These are phyloP conservation scores for Lathronympha strigana DNA, from an alignment of 2,888 invertebrate genomes.

Conservation along the genomic window DNA sequence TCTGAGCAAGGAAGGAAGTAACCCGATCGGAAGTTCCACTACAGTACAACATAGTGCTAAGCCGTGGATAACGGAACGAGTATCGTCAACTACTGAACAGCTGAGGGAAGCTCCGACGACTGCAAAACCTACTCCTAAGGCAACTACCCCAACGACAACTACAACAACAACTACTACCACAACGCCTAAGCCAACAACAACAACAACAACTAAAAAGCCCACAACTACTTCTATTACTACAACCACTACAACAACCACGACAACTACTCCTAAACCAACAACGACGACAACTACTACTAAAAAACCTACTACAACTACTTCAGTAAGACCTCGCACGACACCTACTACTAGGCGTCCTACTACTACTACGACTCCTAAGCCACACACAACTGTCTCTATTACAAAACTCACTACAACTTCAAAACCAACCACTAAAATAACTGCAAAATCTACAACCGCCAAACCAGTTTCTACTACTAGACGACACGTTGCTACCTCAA, in stretches of 20 bases:
- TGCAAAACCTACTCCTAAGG: slow-evolving; percentile 34
- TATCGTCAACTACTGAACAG: slow-evolving; percentile 42
- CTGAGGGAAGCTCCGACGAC: slow-evolving; percentile 41
- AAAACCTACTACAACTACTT: slow-evolving; percentile 32
- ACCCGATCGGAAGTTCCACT: slow-evolving; percentile 56
- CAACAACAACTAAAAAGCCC: slow-evolving; percentile 47
- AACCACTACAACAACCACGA: slow-evolving; percentile 45
- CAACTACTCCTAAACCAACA: slow-evolving; percentile 46
- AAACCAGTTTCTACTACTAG: slow-evolving; percentile 46
- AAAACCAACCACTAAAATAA: slow-evolving; percentile 13
- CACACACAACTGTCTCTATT: slow-evolving; percentile 34
- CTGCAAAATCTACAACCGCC: slow-evolving; percentile 42
- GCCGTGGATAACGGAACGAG: slow-evolving; percentile 48
- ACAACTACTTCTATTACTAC: slow-evolving; percentile 48
- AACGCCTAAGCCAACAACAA: slow-evolving; percentile 47
- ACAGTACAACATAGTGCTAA: slow-evolving; percentile 48
- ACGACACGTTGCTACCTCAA: slow-evolving; percentile 44
- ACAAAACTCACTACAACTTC: slow-evolving; percentile 34
- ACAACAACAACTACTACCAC: slow-evolving; percentile 49
- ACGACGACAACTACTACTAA: slow-evolving; percentile 28
- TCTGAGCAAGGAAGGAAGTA: slow-evolving; percentile 65
- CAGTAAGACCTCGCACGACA: slow-evolving; percentile 41
- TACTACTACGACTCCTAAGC: slow-evolving; percentile 45
- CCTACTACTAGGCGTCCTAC: slow-evolving; percentile 42
- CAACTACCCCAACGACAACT: slow-evolving; percentile 47